Evolutionary conservation across 2,797 vertebrate species (phyloP).

Genomic region (Meda fulgida): DNA sequence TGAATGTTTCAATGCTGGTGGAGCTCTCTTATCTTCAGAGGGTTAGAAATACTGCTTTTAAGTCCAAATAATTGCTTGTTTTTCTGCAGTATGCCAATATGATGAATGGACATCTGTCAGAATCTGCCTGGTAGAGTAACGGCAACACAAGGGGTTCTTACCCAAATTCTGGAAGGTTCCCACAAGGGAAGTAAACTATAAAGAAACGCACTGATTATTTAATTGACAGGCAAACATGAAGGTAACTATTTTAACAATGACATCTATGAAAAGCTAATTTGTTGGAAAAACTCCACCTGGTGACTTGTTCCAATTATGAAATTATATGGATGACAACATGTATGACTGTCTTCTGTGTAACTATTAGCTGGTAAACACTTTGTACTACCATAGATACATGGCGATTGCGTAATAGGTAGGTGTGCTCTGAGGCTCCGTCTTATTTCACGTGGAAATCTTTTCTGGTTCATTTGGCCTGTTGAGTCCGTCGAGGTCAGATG

Average conservation of each 20-base stretch:
- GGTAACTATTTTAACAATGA: constrained; percentile 29
- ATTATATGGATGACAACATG: no score
- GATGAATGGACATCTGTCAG: constrained; percentile 34
- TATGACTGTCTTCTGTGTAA: no score
- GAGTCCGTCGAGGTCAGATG: no score
- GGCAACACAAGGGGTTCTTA: constrained; percentile 5
- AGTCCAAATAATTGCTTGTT: constrained; percentile 36
- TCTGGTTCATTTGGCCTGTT: no score
- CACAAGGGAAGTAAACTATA: constrained; percentile 23
- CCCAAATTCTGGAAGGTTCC: not conserved
- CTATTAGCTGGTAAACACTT: no score
- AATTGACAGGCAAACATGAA: constrained; percentile 48
- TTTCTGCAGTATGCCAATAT: constrained; percentile 21
- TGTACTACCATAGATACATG: no score
- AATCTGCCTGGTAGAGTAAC: not conserved
- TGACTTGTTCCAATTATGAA: constrained; percentile 31
- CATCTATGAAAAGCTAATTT: constrained; percentile 45
- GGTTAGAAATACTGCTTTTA: constrained; percentile 23
- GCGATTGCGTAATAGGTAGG: no score
- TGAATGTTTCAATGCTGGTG: constrained; percentile 13
- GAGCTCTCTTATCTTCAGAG: constrained; percentile 8
- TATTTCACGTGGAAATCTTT: no score
- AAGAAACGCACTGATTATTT: constrained; percentile 50
- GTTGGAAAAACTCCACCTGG: not conserved
- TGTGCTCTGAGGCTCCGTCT: no score